Evolutionary conservation across 1,140 invertebrate genomes (phyloP), one percentile per base, ranked within the genome.

Genomic region (Drosophila nebulosa): DNA sequence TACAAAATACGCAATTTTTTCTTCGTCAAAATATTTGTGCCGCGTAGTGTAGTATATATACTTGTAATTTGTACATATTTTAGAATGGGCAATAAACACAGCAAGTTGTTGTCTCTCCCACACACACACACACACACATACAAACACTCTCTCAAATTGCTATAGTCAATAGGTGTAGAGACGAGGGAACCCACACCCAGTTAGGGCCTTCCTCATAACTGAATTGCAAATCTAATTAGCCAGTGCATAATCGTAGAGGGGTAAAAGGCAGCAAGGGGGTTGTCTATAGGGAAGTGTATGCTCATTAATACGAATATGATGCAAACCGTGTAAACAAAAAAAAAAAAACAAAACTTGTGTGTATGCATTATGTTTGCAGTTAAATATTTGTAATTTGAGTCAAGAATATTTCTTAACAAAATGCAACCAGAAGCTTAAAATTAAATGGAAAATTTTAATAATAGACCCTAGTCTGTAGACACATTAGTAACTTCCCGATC

Each of bases 201-300:
- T 27, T 16, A 35, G 58, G 52, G 52, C 27, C 52, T 26, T 46
- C 18, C 66, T 56, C 62, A 68, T 76, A 79, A 76, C 60, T 66
- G 58, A 71, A 86, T 88, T 89, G 72, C 78, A 83, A 83, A 88
- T 88, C 83, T 83, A 88, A 88, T 88, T 88, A 88, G 81, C 62
- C 55, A 63, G 63, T 70, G 74, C 36, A 56, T 26, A 32, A 32
- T 46, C n/a, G 5, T n/a, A 51, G 58, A 16, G 7, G 52, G 69
- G 59, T 39, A 56, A 56, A 53, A 12, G 36, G 36, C 16, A 64
- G 26, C 50, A 52, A 39, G 7, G 27, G 10, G 14, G 7, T 57
- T 35, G 9, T 10, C 10, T 7, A 22, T 12, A 32, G 30, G 42
- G 39, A 32, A 42, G 21, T 46, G 50, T 64, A 56, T 56, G 64